These are phyloP conservation scores for Kryptolebias marmoratus DNA, from an alignment of 2,113 vertebrate species.

Conservation along the genomic window DNA sequence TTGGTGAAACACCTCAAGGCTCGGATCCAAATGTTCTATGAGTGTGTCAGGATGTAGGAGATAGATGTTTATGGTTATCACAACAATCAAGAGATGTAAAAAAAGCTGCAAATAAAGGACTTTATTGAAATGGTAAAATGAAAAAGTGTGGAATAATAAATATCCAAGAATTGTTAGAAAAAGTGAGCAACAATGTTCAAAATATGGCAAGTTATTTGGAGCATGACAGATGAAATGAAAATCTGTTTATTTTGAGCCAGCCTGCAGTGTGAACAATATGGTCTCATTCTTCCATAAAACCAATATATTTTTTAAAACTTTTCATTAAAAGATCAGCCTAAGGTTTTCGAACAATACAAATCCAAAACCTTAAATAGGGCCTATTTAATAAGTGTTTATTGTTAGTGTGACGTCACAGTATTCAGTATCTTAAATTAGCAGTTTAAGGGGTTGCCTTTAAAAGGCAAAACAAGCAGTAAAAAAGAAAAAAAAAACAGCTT, in stretches of 20 bases:
- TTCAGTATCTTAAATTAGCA: not conserved
- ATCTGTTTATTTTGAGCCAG: conserved; percentile 24
- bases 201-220: conserved; percentile 21
- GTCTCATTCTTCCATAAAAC: conserved; percentile 7
- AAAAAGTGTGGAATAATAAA: conserved; percentile 14
- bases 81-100: conserved; percentile 14
- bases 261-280: conserved; percentile 9
- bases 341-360: not conserved
- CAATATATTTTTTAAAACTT: not conserved
- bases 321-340: not conserved
- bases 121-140: not conserved
- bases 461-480: not conserved
- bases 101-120: not conserved
- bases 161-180: not conserved
- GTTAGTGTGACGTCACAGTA: not conserved
- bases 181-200: conserved; percentile 14
- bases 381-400: not conserved
- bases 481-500: not conserved
- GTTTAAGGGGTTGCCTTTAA: conserved; percentile 2
- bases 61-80: not conserved
- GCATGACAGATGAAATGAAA: conserved; percentile 31
- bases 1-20: not conserved
- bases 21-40: not conserved
- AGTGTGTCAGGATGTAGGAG: not conserved
- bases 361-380: not conserved